Evolutionary conservation across 37 sponge, comb jelly and placozoan genomes (phyloP).

Genomic region (Theonella swinhoei): DNA sequence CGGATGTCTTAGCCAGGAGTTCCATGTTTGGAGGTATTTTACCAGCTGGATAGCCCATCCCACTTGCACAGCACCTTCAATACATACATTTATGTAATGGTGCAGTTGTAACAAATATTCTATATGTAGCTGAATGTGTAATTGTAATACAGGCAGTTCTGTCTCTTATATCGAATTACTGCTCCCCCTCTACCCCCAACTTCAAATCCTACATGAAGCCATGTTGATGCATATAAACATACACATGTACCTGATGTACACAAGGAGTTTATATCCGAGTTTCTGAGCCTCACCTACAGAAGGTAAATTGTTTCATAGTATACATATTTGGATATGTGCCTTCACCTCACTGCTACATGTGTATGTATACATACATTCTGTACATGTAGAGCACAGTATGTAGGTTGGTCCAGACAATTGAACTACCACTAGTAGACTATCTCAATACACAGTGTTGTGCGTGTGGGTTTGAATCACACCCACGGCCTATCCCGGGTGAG

Average conservation of each 20-base stretch:
- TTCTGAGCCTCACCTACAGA: conserved; percentile 55
- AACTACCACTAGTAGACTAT: too few relatives aligned
- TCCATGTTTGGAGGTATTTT: conserved; percentile 35
- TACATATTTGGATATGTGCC: not conserved
- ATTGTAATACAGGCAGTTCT: not conserved
- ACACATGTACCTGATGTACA: conserved; percentile 77
- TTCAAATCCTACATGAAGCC: too few relatives aligned
- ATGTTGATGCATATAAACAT: too few relatives aligned
- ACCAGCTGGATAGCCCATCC: conserved; percentile 79
- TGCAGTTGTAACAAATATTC: too few relatives aligned
- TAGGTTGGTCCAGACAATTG: too few relatives aligned
- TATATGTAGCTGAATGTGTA: too few relatives aligned
- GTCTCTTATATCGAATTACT: not conserved
- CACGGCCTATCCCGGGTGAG: too few relatives aligned
- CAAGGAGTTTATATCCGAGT: conserved; percentile 81
- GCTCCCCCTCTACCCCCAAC: not conserved
- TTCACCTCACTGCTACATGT: too few relatives aligned
- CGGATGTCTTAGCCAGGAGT: conserved; percentile 43
- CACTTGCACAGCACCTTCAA: conserved; percentile 76
- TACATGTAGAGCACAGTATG: not conserved
- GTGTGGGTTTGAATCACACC: too few relatives aligned
- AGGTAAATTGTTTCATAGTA: not conserved
- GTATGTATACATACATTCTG: not conserved
- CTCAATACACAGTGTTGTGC: too few relatives aligned
- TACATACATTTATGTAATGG: not conserved